Evolutionary conservation across 2,888 invertebrate genomes (phyloP).

Genomic region (Fabriciana adippe): DNA sequence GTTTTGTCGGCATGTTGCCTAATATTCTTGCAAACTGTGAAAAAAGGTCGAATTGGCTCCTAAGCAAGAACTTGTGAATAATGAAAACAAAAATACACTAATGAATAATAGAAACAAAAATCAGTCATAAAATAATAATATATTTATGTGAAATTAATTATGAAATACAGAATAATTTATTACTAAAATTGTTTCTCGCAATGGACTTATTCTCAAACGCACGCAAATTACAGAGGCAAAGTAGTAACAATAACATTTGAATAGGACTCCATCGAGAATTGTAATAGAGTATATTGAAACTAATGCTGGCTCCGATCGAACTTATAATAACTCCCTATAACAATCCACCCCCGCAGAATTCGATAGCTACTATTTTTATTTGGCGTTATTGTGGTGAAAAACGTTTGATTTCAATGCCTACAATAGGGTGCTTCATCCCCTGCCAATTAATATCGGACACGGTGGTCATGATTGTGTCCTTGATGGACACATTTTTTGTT

Average conservation of each 20-base stretch:
- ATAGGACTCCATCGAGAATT: constrained; percentile 37
- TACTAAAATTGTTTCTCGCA: constrained; percentile 18
- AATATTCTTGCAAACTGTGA: background rate
- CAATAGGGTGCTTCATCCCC: constrained; percentile 67
- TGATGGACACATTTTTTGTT: constrained; percentile 66
- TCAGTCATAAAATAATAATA: background rate
- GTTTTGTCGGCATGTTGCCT: constrained; percentile 10
- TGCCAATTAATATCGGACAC: constrained; percentile 79
- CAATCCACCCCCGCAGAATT: constrained; percentile 69
- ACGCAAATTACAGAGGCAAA: constrained; percentile 31
- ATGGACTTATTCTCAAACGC: constrained; percentile 29
- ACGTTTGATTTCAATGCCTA: constrained; percentile 62
- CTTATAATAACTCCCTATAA: constrained; percentile 37
- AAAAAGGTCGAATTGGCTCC: background rate
- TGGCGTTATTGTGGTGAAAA: constrained; percentile 65
- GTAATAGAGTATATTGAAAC: constrained; percentile 37
- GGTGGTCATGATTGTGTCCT: constrained; percentile 75
- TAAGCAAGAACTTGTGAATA: background rate
- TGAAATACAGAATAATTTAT: constrained; percentile 11
- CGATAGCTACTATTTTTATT: constrained; percentile 72
- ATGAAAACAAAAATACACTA: too few relatives aligned
- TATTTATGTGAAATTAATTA: background rate
- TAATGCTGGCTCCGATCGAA: constrained; percentile 30
- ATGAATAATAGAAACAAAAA: background rate
- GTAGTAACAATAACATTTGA: constrained; percentile 39